phyloP scores from a whole-genome alignment of 2,797 vertebrate species.

The Borostomias antarcticus region DNA sequence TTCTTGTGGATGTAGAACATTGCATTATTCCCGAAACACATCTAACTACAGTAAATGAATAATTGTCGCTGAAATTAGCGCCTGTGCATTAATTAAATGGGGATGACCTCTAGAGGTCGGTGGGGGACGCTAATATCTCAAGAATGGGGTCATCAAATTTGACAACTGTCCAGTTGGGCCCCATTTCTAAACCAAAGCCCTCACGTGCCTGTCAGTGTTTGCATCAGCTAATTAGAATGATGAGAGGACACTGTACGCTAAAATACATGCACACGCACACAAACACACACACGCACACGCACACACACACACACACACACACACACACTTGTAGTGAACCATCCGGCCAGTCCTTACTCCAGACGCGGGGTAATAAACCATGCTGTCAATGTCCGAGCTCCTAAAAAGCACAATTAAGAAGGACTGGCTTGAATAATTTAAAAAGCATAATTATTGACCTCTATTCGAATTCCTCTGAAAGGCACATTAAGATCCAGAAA shows the following conservation, averaged over 20 bases:
- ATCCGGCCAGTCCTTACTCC: constrained; percentile 64
- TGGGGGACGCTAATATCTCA: neutral
- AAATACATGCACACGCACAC: constrained; percentile 25
- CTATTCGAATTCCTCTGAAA: constrained; percentile 82
- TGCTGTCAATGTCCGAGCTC: constrained; percentile 74
- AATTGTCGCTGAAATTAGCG: constrained; percentile 13
- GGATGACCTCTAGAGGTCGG: neutral
- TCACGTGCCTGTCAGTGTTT: constrained; percentile 73
- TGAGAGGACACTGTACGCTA: constrained; percentile 27
- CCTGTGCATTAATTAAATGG: constrained; percentile 10
- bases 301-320: constrained; percentile 40
- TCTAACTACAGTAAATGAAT: too few relatives aligned
- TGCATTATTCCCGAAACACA: neutral
- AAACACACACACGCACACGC: constrained; percentile 25
- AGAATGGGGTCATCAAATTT: constrained; percentile 80
- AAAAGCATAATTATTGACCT: constrained; percentile 85
- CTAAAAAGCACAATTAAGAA: constrained; percentile 85
- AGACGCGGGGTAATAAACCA: constrained; percentile 73
- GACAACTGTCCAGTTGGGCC: constrained; percentile 82
- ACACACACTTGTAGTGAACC: constrained; percentile 42
- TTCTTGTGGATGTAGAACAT: too few relatives aligned
- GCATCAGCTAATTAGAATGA: constrained; percentile 56
- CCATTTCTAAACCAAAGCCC: constrained; percentile 76
- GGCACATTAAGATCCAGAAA: constrained; percentile 84
- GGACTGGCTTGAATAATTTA: constrained; percentile 82